phyloP scores from a whole-genome alignment of 2,113 vertebrate species.

The Okapia johnstoni region DNA sequence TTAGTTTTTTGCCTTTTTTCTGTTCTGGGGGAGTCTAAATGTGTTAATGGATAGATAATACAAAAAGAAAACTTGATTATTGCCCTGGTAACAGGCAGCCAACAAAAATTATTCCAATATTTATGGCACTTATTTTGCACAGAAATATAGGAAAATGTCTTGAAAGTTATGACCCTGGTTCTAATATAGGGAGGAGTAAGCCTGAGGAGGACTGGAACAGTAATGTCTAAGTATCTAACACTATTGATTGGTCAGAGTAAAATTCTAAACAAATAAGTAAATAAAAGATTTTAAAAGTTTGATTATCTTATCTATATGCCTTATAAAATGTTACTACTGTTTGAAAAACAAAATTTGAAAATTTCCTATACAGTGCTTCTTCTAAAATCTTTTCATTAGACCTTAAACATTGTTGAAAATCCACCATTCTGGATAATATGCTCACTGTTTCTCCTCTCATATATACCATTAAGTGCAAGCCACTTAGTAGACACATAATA shows the following conservation, averaged over 20 bases:
- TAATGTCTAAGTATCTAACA: background rate
- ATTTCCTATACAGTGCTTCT: background rate
- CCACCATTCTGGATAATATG: background rate
- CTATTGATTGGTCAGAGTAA: background rate
- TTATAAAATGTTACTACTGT: background rate
- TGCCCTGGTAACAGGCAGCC: background rate
- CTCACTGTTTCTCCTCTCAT: background rate
- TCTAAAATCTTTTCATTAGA: background rate
- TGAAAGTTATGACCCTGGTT: background rate
- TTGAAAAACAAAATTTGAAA: background rate
- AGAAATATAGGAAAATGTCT: background rate
- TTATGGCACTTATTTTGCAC: background rate
- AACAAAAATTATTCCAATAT: background rate
- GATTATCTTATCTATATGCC: background rate
- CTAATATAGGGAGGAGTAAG: background rate
- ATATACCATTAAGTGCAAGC: background rate
- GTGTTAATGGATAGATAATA: background rate
- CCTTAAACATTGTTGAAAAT: background rate
- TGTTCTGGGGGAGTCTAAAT: background rate
- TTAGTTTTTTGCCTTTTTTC: background rate
- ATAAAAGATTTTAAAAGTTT: background rate
- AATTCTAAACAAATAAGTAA: background rate
- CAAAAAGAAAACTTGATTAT: background rate
- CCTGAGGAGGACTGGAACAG: background rate
- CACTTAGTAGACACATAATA: constrained; percentile 8